These are phyloP conservation scores for Rhagonycha lutea DNA, from an alignment of 2,888 invertebrate species.

Conservation along the genomic window DNA sequence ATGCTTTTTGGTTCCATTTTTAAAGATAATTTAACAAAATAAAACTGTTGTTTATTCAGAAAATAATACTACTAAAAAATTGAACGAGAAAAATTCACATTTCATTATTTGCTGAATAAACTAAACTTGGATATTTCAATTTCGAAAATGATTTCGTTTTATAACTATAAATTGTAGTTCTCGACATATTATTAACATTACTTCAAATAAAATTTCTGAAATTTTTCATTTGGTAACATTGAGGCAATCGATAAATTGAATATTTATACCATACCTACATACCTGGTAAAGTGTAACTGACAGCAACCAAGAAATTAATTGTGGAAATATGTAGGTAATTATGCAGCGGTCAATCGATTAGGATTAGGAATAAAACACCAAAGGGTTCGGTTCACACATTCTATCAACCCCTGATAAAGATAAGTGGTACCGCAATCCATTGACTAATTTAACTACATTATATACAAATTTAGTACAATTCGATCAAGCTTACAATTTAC, in stretches of 20 bases:
- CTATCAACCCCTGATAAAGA: neutral
- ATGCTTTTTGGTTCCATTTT: neutral
- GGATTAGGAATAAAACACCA: neutral
- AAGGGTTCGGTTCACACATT: neutral
- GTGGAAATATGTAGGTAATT: neutral
- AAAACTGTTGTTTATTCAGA: neutral
- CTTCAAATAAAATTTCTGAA: neutral
- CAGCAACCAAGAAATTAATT: neutral
- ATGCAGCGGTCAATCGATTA: neutral
- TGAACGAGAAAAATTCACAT: neutral
- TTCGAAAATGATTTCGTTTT: neutral
- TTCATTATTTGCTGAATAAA: neutral
- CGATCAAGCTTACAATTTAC: neutral
- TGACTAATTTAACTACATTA: no score
- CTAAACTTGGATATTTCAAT: neutral
- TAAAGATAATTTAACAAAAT: neutral
- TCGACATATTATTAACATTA: no score
- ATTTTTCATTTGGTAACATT: neutral
- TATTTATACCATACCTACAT: neutral
- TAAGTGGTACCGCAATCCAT: neutral
- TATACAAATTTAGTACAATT: neutral
- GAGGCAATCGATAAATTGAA: neutral
- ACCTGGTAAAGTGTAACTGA: neutral
- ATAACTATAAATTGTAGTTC: no score
- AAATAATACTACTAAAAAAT: neutral